phyloP scores from a whole-genome alignment of 2,113 vertebrate species.

The Ascaphus truei region DNA sequence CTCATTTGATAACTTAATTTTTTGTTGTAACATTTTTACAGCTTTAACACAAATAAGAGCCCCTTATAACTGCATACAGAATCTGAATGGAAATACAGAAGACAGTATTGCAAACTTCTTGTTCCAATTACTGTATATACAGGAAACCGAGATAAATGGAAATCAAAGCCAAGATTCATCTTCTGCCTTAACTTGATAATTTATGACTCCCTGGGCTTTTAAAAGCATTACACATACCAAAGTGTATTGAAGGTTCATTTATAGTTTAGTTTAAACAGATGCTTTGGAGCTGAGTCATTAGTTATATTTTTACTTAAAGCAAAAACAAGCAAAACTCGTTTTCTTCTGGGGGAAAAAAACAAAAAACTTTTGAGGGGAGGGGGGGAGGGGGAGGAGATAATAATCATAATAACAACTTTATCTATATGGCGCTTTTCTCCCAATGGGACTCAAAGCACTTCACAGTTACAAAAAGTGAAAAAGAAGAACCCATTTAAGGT shows the following conservation, averaged over 20 bases:
- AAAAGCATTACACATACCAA: slow-evolving; percentile 24
- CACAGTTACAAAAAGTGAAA: too few relatives aligned
- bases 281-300: slow-evolving; percentile 30
- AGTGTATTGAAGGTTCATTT: slow-evolving; percentile 28
- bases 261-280: slow-evolving; percentile 34
- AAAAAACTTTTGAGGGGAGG: neutral
- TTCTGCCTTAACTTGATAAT: slow-evolving; percentile 12
- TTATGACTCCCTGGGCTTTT: slow-evolving; percentile 17
- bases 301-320: neutral
- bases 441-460: too few relatives aligned
- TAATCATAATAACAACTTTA: too few relatives aligned
- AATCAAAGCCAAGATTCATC: slow-evolving; percentile 8
- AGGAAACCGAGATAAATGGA: slow-evolving; percentile 12
- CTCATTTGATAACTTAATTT: too few relatives aligned
- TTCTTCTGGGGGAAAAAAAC: neutral
- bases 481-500: too few relatives aligned
- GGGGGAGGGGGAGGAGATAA: neutral
- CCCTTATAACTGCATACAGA: too few relatives aligned
- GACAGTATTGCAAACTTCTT: neutral
- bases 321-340: neutral
- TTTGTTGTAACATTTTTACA: too few relatives aligned
- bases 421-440: too few relatives aligned
- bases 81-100: neutral
- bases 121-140: slow-evolving; percentile 14
- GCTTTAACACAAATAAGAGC: too few relatives aligned